phyloP scores from a whole-genome alignment of 2,113 vertebrate species.

The Melanostigma gelatinosum region DNA sequence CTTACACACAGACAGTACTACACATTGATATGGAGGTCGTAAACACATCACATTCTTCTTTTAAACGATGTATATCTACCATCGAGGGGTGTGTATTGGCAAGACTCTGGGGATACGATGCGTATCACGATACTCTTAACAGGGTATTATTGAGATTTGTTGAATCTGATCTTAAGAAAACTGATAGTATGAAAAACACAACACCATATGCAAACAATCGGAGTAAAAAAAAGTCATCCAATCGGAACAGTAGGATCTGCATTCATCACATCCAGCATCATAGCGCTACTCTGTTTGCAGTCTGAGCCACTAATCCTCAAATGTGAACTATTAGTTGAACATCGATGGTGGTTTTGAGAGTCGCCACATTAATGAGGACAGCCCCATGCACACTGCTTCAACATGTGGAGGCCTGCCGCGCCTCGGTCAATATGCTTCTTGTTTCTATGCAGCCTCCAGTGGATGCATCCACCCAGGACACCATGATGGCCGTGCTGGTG shows the following conservation, averaged over 20 bases:
- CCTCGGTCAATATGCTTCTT: not conserved
- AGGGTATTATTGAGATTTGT: not conserved
- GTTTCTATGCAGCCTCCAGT: conserved; percentile 76
- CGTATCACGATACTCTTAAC: not conserved
- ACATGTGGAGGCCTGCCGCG: too few relatives aligned
- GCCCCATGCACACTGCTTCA: not conserved
- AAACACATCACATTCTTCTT: not conserved
- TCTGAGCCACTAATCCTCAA: not conserved
- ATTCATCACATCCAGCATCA: not conserved
- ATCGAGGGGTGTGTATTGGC: too few relatives aligned
- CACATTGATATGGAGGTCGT: not conserved
- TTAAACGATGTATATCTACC: not conserved
- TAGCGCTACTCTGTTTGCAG: not conserved
- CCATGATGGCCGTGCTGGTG: conserved; percentile 90
- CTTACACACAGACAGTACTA: not conserved
- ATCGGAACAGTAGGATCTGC: not conserved
- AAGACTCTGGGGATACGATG: not conserved
- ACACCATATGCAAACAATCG: too few relatives aligned
- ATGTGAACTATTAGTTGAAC: not conserved
- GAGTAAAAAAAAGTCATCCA: not conserved
- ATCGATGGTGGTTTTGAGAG: not conserved
- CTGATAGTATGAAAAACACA: too few relatives aligned
- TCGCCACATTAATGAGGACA: not conserved
- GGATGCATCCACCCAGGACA: conserved; percentile 86
- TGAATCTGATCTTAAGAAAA: not conserved